Conservation (phyloP, 2,797 vertebrate species). For the Galagoides demidoff region DNA sequence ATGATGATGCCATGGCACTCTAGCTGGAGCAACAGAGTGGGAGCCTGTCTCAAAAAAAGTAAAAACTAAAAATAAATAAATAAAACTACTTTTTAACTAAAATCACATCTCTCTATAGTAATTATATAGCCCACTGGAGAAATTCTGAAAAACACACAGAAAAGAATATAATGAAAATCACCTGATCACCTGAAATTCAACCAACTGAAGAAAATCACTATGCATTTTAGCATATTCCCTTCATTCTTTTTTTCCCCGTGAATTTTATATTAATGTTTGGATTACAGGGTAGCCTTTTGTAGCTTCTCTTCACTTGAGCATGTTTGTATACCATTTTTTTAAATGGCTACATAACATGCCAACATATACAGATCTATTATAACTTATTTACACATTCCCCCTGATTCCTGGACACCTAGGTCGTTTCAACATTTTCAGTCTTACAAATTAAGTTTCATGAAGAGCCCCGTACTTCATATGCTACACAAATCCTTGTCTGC, state of each 20-base stretch:
- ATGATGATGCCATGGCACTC: too few species aligned
- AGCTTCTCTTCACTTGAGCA: neutral
- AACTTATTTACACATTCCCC: neutral
- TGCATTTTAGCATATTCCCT: neutral
- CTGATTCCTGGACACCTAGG: neutral
- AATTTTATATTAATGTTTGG: neutral
- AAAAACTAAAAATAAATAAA: too few species aligned
- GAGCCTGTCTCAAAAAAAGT: too few species aligned
- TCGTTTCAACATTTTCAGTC: neutral
- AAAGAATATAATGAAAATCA: constrained; percentile 16
- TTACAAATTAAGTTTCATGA: neutral
- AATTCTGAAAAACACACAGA: neutral
- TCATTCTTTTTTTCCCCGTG: neutral
- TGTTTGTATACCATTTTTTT: neutral
- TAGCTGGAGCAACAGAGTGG: too few species aligned
- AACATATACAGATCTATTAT: neutral
- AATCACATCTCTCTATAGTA: neutral
- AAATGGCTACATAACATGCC: neutral
- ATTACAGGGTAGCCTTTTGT: neutral
- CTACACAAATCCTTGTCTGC: neutral
- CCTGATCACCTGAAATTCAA: constrained; percentile 26
- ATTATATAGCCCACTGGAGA: neutral
- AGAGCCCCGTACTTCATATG: neutral
- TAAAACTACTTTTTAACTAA: neutral
- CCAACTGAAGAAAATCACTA: neutral